Evolutionary conservation across 2,113 vertebrate species (phyloP), one percentile per base, ranked within the genome.

Genomic region (Nymphicus hollandicus): DNA sequence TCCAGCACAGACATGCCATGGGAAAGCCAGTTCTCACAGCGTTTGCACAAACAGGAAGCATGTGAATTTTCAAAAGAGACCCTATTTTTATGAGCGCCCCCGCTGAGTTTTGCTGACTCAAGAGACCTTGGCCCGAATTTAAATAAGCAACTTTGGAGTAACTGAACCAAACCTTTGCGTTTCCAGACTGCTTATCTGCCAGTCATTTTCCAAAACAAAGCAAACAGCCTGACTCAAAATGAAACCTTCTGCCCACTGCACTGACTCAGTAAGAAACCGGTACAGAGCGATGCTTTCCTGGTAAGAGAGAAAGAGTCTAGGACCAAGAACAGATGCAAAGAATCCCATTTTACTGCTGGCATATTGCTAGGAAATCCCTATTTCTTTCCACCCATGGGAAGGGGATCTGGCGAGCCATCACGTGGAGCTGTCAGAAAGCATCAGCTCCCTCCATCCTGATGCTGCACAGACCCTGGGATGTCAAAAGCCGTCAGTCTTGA

Each of bases 21-120:
- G 96, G 96, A 96, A 96, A 92, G 61, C 74, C 95, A 89, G 93
- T 80, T 96, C 96, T 95, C 91, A 96, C 92, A 11, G 92, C 17
- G 7, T 71, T 93, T 91, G 91, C 95, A 96, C 93, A 97, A 97
- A 96, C 96, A 96, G 96, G 96, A 97, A 97, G 92, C 92, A 93
- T 70, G 91, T 20, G 25, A 50, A 94, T 92, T 96, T 97, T 97
- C 96, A 95, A 95, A 96, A 76, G 95, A 95, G 78, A 93, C 93
- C 95, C 95, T 96, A 96, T 97, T 97, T 97, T 96, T 97, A 94
- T 50, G 95, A 93, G 93, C 10, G 28, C 56, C 85, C 96, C 95
- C 2, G 29, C 96, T 97, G 96, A 91, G 73, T 94, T 96, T 91
- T 96, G 91, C 96, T 96, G 96, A 95, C 95, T 96, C 93, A 87